Evolutionary conservation across 2,888 invertebrate genomes (phyloP), one percentile per base, ranked within the genome.

Genomic region (Incurvaria masculella): DNA sequence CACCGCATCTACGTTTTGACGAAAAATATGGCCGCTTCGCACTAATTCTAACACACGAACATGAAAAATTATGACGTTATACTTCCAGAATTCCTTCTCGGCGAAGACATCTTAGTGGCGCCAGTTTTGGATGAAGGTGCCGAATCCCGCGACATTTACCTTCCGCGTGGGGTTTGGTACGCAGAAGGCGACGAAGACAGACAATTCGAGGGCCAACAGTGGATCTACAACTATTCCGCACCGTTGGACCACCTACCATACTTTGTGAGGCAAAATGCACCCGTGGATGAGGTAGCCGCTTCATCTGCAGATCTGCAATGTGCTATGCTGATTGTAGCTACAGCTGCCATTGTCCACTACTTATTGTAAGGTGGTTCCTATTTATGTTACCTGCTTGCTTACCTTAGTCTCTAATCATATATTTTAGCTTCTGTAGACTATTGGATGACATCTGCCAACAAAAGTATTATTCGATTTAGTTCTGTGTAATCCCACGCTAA

Each of bases 41-140:
- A n/a, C 11, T n/a, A 33, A 42, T 43, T 20, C 16, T 6, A 40
- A 40, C 8, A 2, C 19, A 2, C 19, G 40, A 2, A 18, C 10
- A 40, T 14, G 17, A 14, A 42, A 42, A 42, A 8, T 8, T 42
- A 42, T 6, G 14, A n/a, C n/a, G n/a, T n/a, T 48, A 43, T 48
- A 45, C 52, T 66, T 74, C 10, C 72, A 92, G 91, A 92, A 67
- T 94, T 83, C 61, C 72, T 93, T 19, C 75, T 94, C 10, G 94
- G 92, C 2, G 87, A 90, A 55, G 76, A 81, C 45, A 81, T 92
- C 39, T 68, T 94, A 47, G 88, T 88, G 0, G 94, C 94, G 0
- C 94, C 94, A 1, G 81, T 94, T 0, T 58, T 92, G 11, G 69
- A 71, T 33, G 75, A 86, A 65, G 83, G 83, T 0, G 82, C 83